Base-by-base conservation (phyloP, 2,113 vertebrate species). In the Candoia aspera region DNA sequence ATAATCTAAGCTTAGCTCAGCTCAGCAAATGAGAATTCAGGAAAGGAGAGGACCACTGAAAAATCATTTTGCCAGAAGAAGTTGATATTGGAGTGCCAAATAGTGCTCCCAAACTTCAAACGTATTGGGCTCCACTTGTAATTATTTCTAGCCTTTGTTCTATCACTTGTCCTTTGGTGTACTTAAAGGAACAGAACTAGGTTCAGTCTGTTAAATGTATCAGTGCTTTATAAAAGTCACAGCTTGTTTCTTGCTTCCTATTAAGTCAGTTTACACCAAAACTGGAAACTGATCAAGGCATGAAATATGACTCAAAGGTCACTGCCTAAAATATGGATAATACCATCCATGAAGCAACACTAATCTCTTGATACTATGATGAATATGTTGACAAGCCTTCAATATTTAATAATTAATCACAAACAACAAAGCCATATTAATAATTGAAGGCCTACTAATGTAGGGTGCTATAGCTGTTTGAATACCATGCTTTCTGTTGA, bases 371-470 rank as follows among this genome's bases (percentile, higher is more conserved):
- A 58, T 93, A 95, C 88, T 92, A 3, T 94, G 91, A 93, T 97
- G 87, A 96, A 93, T 96, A 95, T 96, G 96, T 96, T 96, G 92
- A 96, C 92, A 96, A 96, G 94, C 86, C 92, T 86, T 95, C 94
- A 93, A 95, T 96, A 96, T 96, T 97, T 96, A 97, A 97, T 97
- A 96, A 97, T 97, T 97, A 96, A 97, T 97, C 92, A 95, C 95
- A 94, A 93, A 95, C 96, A 97, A 96, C 94, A 97, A 97, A 96
- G 90, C 87, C 46, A 15, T 95, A 92, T 94, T 96, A 95, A 95
- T 96, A 96, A 96, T 96, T 97, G 94, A 95, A 93, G 94, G 26
- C 26, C 91, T 93, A 95, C 89, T 96, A 94, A 95, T 95, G 92
- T 93, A 96, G 94, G 96, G 86, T 96, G 92, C 90, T 93, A 92